phyloP scores from a whole-genome alignment of 37 sponge, comb jelly and placozoan genomes.

The Ephydatia muelleri region DNA sequence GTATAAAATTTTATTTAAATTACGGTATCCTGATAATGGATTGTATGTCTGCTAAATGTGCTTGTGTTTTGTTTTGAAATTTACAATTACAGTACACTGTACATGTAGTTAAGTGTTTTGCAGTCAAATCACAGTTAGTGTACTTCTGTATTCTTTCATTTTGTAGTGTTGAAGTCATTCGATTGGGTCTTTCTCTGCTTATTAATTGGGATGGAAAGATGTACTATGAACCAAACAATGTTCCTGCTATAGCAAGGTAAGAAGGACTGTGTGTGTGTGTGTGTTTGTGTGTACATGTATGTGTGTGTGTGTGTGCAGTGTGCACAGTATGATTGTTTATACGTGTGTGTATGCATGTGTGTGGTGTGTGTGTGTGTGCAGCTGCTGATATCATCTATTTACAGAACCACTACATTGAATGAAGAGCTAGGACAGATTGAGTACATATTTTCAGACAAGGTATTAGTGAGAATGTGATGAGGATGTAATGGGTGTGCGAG shows the following conservation, averaged over 20 bases:
- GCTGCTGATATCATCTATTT: background rate
- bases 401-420: constrained; percentile 88
- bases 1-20: too few relatives aligned
- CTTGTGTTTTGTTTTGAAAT: too few relatives aligned
- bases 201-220: constrained; percentile 95
- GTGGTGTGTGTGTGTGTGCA: background rate
- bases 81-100: too few relatives aligned
- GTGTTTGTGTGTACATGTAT: too few relatives aligned
- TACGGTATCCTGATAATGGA: too few relatives aligned
- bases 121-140: background rate
- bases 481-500: background rate
- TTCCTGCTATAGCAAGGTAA: constrained; percentile 74
- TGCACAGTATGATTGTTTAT: too few relatives aligned
- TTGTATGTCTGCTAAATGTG: too few relatives aligned
- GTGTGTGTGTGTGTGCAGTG: too few relatives aligned
- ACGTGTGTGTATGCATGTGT: background rate
- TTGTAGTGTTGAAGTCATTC: constrained; percentile 91
- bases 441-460: constrained; percentile 97
- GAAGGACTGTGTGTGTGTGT: background rate
- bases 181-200: constrained; percentile 88
- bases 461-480: background rate
- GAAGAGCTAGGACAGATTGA: constrained; percentile 98
- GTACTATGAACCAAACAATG: constrained; percentile 84
- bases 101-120: background rate
- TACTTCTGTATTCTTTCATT: background rate